Percentiles rank a stretch among this genome's conserved stretches.
Conservation (phyloP, 2,113 vertebrate species). For the Eurypyga helias region DNA sequence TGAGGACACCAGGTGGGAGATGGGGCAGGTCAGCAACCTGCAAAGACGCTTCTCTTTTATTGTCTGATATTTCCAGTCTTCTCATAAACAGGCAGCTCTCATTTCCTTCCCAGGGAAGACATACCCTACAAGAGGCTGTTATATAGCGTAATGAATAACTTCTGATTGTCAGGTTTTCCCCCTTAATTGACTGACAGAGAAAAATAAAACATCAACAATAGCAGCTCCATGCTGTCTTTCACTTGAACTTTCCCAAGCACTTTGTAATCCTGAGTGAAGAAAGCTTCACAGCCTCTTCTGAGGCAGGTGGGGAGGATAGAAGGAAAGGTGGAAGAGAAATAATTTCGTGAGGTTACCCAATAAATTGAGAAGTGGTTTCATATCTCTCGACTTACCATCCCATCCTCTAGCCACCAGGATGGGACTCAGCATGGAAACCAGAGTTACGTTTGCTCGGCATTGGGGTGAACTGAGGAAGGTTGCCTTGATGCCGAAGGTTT, state of each 20-base stretch:
- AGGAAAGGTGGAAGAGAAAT: background rate
- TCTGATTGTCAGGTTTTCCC: background rate
- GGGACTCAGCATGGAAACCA: background rate
- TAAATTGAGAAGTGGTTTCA: accelerated
- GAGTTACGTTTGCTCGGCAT: accelerated
- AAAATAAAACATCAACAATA: background rate
- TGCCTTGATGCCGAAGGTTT: background rate
- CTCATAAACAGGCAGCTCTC: background rate
- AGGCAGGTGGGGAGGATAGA: background rate
- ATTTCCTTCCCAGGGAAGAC: background rate
- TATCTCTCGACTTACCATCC: background rate
- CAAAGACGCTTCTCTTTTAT: background rate
- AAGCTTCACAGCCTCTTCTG: background rate
- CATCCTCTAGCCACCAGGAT: background rate
- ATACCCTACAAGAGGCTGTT: background rate
- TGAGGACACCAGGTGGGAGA: background rate
- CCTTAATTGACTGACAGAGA: background rate
- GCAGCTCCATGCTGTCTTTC: background rate
- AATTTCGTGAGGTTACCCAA: background rate
- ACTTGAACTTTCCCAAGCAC: background rate
- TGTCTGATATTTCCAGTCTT: background rate
- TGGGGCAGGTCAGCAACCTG: accelerated
- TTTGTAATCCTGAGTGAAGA: background rate
- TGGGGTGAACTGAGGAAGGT: background rate
- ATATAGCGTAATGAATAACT: background rate